Evolutionary conservation across 2,797 vertebrate species (phyloP).

Genomic region (Thalassophryne amazonica): DNA sequence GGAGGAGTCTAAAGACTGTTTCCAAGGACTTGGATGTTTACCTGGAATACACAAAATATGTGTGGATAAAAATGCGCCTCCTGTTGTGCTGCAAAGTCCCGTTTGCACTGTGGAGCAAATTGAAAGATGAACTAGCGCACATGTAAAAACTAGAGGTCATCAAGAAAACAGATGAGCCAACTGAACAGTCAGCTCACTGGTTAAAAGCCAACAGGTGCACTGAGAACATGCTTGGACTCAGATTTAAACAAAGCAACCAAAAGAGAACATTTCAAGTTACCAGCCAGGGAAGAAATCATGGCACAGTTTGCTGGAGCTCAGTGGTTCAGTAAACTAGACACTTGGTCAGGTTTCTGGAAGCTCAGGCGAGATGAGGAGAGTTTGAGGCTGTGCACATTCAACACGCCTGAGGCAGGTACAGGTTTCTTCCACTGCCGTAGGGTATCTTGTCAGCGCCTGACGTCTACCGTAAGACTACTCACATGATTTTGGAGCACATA

Average conservation of each 20-base stretch:
- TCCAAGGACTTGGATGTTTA: no score
- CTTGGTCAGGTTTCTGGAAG: conserved; percentile 13
- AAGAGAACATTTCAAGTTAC: conserved; percentile 2
- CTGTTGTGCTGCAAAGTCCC: conserved; percentile 20
- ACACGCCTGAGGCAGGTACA: conserved; percentile 4
- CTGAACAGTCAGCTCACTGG: no score
- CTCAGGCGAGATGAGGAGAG: neutral
- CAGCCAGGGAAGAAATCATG: conserved; percentile 13
- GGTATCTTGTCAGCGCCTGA: conserved; percentile 14
- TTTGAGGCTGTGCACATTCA: conserved; percentile 10
- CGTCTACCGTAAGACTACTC: conserved; percentile 23
- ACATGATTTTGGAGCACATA: conserved; percentile 5
- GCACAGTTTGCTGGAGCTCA: neutral
- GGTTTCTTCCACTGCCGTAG: neutral
- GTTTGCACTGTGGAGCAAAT: conserved; percentile 1
- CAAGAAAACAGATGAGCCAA: conserved; percentile 14
- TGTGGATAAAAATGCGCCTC: neutral
- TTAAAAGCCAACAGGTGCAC: conserved; percentile 4
- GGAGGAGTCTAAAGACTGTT: no score
- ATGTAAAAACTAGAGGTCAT: conserved; percentile 7
- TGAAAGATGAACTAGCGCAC: conserved; percentile 2
- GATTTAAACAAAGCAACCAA: conserved; percentile 15
- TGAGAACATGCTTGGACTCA: conserved; percentile 15
- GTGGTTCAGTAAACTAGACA: conserved; percentile 12
- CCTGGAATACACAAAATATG: no score